phyloP scores from a whole-genome alignment of 30 jellyfish, hydroid and myxozoan species.

The Chrysaora quinquecirrha region DNA sequence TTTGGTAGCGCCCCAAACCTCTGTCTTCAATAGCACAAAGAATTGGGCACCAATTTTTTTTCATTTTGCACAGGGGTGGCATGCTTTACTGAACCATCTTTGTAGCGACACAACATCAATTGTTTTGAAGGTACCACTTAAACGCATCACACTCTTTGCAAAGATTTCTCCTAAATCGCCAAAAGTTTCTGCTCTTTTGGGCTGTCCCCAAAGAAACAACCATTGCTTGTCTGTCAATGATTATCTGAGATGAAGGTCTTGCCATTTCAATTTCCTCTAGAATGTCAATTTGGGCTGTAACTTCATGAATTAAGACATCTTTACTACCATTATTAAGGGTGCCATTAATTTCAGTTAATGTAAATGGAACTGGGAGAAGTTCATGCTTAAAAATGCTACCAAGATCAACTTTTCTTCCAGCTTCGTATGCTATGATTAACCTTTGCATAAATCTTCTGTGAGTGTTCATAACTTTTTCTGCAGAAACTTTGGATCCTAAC shows the following conservation, averaged over 20 bases:
- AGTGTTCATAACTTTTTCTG: no score
- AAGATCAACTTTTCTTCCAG: slow-evolving; percentile 19
- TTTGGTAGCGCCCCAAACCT: slow-evolving; percentile 12
- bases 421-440: slow-evolving; percentile 26
- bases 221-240: not conserved
- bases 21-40: no score
- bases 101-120: not conserved
- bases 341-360: not conserved
- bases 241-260: not conserved
- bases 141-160: not conserved
- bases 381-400: slow-evolving; percentile 3
- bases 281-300: not conserved
- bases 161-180: not conserved
- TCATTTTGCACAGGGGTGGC: slow-evolving; percentile 7
- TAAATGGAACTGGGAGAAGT: not conserved
- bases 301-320: not conserved
- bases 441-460: slow-evolving; percentile 8
- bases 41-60: no score
- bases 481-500: no score
- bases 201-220: not conserved
- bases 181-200: not conserved
- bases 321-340: not conserved
- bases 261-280: not conserved
- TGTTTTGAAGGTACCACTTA: not conserved
- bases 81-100: slow-evolving; percentile 10